Evolutionary conservation across 2,113 vertebrate genomes (phyloP).

Genomic region (Marcusenius ussheri): DNA sequence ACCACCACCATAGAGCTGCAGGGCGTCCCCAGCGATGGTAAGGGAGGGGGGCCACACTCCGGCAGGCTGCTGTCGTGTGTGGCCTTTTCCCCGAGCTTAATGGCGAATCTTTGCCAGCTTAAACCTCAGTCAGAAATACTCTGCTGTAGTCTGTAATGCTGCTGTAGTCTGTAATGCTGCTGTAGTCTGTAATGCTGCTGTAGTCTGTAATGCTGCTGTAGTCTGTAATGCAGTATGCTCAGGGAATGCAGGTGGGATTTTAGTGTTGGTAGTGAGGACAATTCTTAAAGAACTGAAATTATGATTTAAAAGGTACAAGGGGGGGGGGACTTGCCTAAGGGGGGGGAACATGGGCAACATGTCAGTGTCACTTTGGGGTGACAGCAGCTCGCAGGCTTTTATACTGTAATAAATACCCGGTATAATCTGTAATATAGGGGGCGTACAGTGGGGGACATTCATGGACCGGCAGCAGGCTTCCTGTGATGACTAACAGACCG

Average conservation of each 20-base stretch:
- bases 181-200: background rate
- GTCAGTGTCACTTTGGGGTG: background rate
- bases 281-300: background rate
- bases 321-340: background rate
- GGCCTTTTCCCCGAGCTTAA: background rate
- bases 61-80: background rate
- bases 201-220: background rate
- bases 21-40: slow-evolving; percentile 93
- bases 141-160: background rate
- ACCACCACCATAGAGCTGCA: slow-evolving; percentile 95
- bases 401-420: background rate
- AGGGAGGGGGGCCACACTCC: slow-evolving; percentile 18
- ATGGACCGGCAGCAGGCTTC: background rate
- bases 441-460: background rate
- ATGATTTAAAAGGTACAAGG: background rate
- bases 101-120: background rate
- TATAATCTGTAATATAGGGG: background rate
- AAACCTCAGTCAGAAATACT: background rate
- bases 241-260: background rate
- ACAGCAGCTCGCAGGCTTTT: background rate
- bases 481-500: background rate
- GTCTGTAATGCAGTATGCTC: background rate
- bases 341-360: background rate
- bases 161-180: no score
- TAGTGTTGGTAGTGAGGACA: background rate